These are phyloP conservation scores for Amorpha juglandis DNA, from an alignment of 2,888 invertebrate species.

Conservation along the genomic window DNA sequence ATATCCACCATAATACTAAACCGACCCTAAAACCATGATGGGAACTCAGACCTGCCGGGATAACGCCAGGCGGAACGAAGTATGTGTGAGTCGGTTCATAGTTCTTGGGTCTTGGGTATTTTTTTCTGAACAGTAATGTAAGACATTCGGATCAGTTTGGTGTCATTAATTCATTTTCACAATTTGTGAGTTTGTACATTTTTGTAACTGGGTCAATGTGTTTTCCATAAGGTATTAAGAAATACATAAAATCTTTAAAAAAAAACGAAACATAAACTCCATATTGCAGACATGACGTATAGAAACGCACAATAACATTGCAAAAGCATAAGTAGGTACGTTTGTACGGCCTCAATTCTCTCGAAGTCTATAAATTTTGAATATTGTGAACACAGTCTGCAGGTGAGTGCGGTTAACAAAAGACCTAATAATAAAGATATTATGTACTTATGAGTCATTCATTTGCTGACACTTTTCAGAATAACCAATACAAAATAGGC, in stretches of 20 bases:
- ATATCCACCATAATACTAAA: too few species aligned
- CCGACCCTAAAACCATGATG: too few species aligned
- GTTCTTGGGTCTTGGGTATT: too few species aligned
- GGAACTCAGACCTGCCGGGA: too few species aligned
- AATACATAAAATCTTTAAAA: neutral
- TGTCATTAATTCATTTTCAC: too few species aligned
- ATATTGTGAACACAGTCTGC: slow-evolving; percentile 35
- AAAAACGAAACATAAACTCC: neutral
- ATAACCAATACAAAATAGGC: slow-evolving; percentile 49
- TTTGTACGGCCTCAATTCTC: slow-evolving; percentile 29
- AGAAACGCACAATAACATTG: neutral
- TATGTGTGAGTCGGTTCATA: too few species aligned
- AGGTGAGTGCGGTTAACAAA: slow-evolving; percentile 55
- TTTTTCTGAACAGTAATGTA: too few species aligned
- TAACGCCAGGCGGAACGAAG: too few species aligned
- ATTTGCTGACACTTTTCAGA: slow-evolving; percentile 50
- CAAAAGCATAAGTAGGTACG: neutral
- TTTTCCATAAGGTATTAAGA: neutral
- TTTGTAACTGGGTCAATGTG: too few species aligned
- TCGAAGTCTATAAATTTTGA: slow-evolving; percentile 32
- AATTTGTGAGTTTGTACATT: too few species aligned
- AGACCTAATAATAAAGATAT: slow-evolving; percentile 46
- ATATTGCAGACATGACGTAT: neutral
- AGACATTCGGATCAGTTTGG: too few species aligned
- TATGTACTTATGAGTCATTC: slow-evolving; percentile 56